Evolutionary conservation across 1,140 invertebrate species (phyloP), one percentile per base, ranked within the genome.

Genomic region (Calephelis nemesis): DNA sequence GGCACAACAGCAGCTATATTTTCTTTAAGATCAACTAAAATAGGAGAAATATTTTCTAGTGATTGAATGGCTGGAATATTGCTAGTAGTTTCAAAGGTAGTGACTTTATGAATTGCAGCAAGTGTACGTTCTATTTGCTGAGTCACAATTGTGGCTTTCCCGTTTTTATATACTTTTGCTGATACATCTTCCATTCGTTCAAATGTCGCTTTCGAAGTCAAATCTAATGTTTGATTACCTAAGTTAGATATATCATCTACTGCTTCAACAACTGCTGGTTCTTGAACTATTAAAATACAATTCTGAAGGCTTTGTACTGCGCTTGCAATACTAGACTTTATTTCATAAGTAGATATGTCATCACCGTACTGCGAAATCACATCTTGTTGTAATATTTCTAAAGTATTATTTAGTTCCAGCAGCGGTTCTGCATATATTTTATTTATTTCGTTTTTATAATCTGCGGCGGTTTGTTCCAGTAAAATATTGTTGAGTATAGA

Each of bases 221-320:
- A 42, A 7, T 42, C 42, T 42, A 42, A 42, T 8, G 93, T 94
- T 67, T 94, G 84, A 79, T 94, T 7, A 73, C 93, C 93, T 67
- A 93, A 81, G 9, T 93, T 94, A 6, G 93, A 92, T 74, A 93
- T 77, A 15, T 92, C 88, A 52, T 93, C 93, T 7, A 73, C 74
- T 15, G 69, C 76, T 83, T 92, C 91, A 52, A 93, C 49, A 4
- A 81, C 77, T 63, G 77, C 72, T 70, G 91, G 84, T 79, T 92
- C 87, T 71, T 93, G 86, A 30, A 94, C 84, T 62, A 93, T 71
- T n/a, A 93, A 79, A 50, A 94, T 80, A 70, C 91, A 93, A 71
- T 92, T 93, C 72, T 92, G 90, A 52, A 94, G 81, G 77, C 91
- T 92, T 74, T 92, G 85, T 8, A 94, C 77, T 30, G 92, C 92